These are phyloP conservation scores for Gavialis gangeticus DNA, from an alignment of 2,113 vertebrate genomes.

Conservation along the genomic window DNA sequence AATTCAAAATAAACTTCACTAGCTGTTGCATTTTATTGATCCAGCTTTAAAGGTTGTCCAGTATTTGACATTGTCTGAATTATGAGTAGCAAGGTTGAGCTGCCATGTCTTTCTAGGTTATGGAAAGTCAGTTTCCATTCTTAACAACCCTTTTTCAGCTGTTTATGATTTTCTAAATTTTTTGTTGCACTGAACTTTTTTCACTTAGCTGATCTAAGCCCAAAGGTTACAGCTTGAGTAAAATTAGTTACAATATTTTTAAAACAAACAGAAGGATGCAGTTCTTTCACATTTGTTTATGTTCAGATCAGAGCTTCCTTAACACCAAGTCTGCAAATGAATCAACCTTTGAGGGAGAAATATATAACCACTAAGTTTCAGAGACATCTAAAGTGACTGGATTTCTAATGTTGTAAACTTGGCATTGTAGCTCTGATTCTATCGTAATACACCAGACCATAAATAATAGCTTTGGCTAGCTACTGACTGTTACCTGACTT, in stretches of 20 bases:
- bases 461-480: not conserved
- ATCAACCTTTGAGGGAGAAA: not conserved
- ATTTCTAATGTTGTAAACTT: not conserved
- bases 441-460: not conserved
- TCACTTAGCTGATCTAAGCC: not conserved
- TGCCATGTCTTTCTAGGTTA: constrained; percentile 44
- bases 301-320: not conserved
- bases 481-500: not conserved
- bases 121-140: not conserved
- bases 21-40: constrained; percentile 27
- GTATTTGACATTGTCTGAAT: constrained; percentile 21
- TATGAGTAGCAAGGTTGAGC: constrained; percentile 33
- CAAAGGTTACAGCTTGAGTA: not conserved
- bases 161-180: not conserved
- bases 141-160: not conserved
- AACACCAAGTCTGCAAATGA: not conserved
- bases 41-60: constrained; percentile 5
- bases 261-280: not conserved
- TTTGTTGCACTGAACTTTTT: not conserved
- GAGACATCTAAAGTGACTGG: not conserved
- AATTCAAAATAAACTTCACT: constrained; percentile 1
- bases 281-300: not conserved
- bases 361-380: not conserved
- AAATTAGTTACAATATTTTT: rapidly evolving
- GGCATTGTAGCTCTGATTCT: not conserved